phyloP scores from a whole-genome alignment of 2,113 vertebrate genomes.

The Oreochromis tanganicae region DNA sequence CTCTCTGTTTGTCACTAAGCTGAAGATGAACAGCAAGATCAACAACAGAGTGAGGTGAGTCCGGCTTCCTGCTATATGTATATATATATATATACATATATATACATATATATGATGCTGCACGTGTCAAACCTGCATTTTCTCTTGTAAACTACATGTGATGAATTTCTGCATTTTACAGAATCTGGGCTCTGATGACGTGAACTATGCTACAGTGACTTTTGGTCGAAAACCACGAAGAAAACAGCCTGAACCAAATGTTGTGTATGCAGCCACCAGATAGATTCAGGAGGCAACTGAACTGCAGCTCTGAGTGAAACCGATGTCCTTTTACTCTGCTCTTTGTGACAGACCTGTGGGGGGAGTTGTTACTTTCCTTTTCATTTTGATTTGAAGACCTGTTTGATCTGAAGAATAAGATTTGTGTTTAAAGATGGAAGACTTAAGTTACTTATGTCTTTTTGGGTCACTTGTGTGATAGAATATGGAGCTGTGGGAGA shows the following conservation, averaged over 20 bases:
- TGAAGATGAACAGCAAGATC: not conserved
- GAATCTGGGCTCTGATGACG: not conserved
- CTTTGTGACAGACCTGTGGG: not conserved
- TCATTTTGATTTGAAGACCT: not conserved
- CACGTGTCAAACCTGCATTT: not conserved
- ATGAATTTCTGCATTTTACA: not conserved
- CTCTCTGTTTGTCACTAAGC: not conserved
- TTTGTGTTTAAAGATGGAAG: accelerated
- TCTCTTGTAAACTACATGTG: not conserved
- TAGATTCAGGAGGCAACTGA: not conserved
- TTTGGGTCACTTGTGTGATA: not conserved
- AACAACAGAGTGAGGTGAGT: not conserved
- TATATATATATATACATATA: no score
- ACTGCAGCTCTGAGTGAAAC: accelerated
- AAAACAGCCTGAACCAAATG: not conserved
- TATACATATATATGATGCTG: not conserved
- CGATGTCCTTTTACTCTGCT: not conserved
- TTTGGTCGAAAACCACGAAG: not conserved
- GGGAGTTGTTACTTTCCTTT: not conserved
- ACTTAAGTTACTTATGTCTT: accelerated
- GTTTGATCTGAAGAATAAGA: not conserved
- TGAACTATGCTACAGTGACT: not conserved
- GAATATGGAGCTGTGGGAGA: not conserved
- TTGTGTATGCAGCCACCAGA: not conserved
- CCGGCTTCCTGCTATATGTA: not conserved